phyloP scores from a whole-genome alignment of 2,888 invertebrate species.

The Caenorhabditis panamensis region DNA sequence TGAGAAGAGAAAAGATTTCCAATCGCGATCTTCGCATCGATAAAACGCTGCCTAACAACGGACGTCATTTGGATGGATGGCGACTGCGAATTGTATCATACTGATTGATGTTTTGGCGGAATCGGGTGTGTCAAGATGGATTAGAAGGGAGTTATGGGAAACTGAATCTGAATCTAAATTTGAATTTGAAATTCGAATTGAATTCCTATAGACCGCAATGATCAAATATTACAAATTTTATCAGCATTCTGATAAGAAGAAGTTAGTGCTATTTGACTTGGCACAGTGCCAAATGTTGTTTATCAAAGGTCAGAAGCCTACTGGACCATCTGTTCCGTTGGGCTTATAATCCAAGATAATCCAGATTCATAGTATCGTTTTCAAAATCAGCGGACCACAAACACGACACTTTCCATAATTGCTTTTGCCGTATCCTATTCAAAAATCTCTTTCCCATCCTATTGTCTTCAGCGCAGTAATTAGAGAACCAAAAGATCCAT shows the following conservation, averaged over 20 bases:
- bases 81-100: not conserved
- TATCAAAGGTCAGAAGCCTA: too few relatives aligned
- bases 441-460: not conserved
- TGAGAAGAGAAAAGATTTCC: not conserved
- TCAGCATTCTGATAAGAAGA: not conserved
- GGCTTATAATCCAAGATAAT: too few relatives aligned
- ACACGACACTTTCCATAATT: too few relatives aligned
- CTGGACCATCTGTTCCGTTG: too few relatives aligned
- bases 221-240: too few relatives aligned
- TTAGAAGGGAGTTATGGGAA: not conserved
- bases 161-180: not conserved
- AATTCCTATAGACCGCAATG: too few relatives aligned
- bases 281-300: not conserved
- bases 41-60: not conserved
- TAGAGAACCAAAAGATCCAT: not conserved
- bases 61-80: not conserved
- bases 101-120: constrained; percentile 5
- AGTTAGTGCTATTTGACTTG: not conserved
- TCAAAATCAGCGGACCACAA: too few relatives aligned
- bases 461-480: not conserved
- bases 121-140: not conserved
- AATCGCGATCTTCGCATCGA: not conserved
- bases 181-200: not conserved
- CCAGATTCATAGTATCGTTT: too few relatives aligned
- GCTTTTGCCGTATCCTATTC: too few relatives aligned